Conservation (phyloP, 2,113 vertebrate species). For the Cinclus mexicanus region DNA sequence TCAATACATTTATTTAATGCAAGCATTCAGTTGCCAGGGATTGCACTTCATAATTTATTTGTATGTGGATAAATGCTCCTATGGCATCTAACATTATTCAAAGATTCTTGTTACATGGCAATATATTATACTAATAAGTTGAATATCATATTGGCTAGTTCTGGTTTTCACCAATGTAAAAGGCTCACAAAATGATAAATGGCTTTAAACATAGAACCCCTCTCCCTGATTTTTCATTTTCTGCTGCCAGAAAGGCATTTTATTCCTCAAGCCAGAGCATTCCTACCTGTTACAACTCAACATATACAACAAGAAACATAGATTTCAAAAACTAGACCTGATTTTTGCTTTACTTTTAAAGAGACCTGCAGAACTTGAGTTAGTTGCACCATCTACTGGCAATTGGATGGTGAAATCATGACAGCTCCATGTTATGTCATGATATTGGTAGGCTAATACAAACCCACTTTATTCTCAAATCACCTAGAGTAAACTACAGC, state of each 20-base stretch:
- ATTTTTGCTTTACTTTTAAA: not conserved
- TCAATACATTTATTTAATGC: not conserved
- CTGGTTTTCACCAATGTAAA: not conserved
- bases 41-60: conserved; percentile 61
- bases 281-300: not conserved
- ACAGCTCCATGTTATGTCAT: not conserved
- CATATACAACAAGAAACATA: not conserved
- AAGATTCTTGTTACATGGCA: not conserved
- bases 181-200: not conserved
- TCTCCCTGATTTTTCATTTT: conserved; percentile 32
- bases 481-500: not conserved
- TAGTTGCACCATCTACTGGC: not conserved
- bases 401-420: not conserved
- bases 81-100: conserved; percentile 38
- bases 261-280: not conserved
- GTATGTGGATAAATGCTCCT: conserved; percentile 20
- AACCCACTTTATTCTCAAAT: not conserved
- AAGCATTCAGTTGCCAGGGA: conserved; percentile 23
- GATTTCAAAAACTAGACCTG: not conserved
- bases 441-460: not conserved
- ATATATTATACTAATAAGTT: conserved; percentile 16
- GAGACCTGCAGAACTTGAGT: not conserved
- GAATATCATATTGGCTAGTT: conserved; percentile 42
- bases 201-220: not conserved
- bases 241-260: conserved; percentile 29